These are phyloP conservation scores for Drosophila rufa DNA, from an alignment of 1,140 invertebrate genomes.

Conservation along the genomic window DNA sequence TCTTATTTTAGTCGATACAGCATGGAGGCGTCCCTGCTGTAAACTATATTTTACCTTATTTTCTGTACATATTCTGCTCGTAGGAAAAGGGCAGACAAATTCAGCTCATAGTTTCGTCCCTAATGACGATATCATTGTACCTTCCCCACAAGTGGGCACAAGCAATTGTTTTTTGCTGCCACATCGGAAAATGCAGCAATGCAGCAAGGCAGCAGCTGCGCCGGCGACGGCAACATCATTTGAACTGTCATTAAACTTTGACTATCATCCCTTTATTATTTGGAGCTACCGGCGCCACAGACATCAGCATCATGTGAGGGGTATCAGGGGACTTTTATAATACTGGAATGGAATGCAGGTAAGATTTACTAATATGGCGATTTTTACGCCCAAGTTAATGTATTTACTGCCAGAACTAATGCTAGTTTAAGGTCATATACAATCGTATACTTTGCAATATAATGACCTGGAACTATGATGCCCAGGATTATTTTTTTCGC, in stretches of 20 bases:
- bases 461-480: too few species aligned
- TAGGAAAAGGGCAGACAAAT: background rate
- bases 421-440: too few species aligned
- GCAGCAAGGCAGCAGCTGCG: slow-evolving; percentile 45
- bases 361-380: too few species aligned
- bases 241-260: slow-evolving; percentile 84
- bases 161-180: slow-evolving; percentile 62
- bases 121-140: slow-evolving; percentile 19
- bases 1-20: background rate
- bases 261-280: slow-evolving; percentile 84
- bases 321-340: background rate
- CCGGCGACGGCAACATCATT: slow-evolving; percentile 72
- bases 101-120: background rate
- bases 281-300: slow-evolving; percentile 65
- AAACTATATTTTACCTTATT: background rate
- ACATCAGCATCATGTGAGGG: slow-evolving; percentile 2
- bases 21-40: background rate
- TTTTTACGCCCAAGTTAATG: too few species aligned
- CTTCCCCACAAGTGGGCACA: slow-evolving; percentile 2
- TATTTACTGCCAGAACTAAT: too few species aligned
- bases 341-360: background rate
- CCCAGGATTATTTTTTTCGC: background rate
- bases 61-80: background rate
- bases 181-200: slow-evolving; percentile 73
- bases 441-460: too few species aligned